phyloP scores from a whole-genome alignment of 2,113 vertebrate genomes.

The Silurus meridionalis region DNA sequence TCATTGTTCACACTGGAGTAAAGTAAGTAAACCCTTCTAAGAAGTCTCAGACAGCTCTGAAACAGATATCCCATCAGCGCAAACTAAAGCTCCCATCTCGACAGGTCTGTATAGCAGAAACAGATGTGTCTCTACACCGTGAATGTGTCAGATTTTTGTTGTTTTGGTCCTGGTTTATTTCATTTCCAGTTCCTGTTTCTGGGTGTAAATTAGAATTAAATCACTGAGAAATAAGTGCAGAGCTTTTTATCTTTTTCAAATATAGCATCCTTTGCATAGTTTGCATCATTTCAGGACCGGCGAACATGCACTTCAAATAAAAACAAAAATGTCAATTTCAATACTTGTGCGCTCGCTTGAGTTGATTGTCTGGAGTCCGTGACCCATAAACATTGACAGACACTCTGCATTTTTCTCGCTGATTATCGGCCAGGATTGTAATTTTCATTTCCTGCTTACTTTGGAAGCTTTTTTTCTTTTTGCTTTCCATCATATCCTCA shows the following conservation, averaged over 20 bases:
- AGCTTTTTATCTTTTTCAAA: not conserved
- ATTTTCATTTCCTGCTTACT: not conserved
- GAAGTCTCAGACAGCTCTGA: not conserved
- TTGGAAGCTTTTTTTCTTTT: not conserved
- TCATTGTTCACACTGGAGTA: not conserved
- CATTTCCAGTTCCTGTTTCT: not conserved
- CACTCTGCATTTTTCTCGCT: not conserved
- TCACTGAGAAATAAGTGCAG: not conserved
- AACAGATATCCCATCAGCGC: conserved; percentile 12
- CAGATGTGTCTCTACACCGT: conserved; percentile 20
- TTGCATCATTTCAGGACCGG: not conserved
- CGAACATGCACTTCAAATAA: not conserved
- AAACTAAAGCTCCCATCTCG: not conserved
- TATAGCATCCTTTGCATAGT: not conserved
- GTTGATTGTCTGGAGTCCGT: not conserved
- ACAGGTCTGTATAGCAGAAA: conserved; percentile 12
- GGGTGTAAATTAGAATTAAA: not conserved
- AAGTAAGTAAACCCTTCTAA: conserved; percentile 5
- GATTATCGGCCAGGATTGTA: not conserved
- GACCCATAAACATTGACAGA: conserved; percentile 3
- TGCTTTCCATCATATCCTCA: not conserved
- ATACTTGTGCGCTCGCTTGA: not conserved
- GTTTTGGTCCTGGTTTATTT: conserved; percentile 21
- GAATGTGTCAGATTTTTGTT: conserved; percentile 4
- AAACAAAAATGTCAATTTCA: not conserved